Percentiles rank a stretch among this genome's conserved stretches.
Conservation (phyloP, 1,140 invertebrate species). For the Babylonia areolata region DNA sequence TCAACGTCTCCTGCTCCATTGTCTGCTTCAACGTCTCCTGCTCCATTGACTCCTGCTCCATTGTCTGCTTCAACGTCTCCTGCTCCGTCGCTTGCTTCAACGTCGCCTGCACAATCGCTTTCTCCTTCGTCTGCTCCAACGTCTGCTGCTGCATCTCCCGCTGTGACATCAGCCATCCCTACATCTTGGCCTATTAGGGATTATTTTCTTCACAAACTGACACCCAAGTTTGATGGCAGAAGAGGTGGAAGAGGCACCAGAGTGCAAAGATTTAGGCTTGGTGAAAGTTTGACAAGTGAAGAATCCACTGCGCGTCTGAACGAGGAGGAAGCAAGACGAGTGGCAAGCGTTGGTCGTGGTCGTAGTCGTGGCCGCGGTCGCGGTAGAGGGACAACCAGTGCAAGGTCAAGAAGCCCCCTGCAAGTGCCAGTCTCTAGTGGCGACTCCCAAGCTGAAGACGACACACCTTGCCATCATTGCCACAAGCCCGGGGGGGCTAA, state of each 20-base stretch:
- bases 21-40: too few relatives aligned
- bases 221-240: slow-evolving; percentile 13
- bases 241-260: slow-evolving; percentile 6
- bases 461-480: neutral
- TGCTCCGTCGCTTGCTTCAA: too few relatives aligned
- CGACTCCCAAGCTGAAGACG: neutral
- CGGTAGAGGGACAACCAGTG: neutral
- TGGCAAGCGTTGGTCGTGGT: neutral
- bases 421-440: neutral
- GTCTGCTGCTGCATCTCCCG: too few relatives aligned
- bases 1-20: too few relatives aligned
- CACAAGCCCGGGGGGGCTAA: neutral
- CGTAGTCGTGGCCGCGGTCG: neutral
- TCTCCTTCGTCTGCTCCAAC: too few relatives aligned
- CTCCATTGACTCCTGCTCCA: too few relatives aligned
- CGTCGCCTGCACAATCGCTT: too few relatives aligned
- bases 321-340: too few relatives aligned
- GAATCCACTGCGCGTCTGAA: neutral
- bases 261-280: slow-evolving; percentile 23
- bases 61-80: too few relatives aligned
- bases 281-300: slow-evolving; percentile 13
- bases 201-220: slow-evolving; percentile 24
- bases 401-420: neutral
- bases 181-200: slow-evolving; percentile 4
- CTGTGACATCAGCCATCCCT: too few relatives aligned